Evolutionary conservation across 2,113 vertebrate species (phyloP).

Genomic region (Hucho hucho): DNA sequence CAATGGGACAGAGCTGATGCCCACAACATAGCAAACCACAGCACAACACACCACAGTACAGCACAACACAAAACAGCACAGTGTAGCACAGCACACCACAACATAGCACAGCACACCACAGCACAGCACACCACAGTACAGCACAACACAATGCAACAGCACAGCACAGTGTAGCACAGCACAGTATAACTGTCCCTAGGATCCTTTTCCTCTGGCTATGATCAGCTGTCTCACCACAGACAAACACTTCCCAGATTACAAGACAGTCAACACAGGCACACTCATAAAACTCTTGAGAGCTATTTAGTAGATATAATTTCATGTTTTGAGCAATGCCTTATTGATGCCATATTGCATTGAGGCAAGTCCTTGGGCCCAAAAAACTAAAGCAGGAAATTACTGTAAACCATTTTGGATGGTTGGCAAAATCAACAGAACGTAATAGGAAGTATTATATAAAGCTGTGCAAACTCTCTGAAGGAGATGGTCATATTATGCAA

Average conservation of each 20-base stretch:
- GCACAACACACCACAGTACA: not conserved
- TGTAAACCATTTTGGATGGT: slow-evolving; percentile 64
- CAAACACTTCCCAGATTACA: slow-evolving; percentile 60
- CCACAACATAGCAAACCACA: slow-evolving; percentile 4
- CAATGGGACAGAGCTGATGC: slow-evolving; percentile 28
- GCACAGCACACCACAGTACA: too few relatives aligned
- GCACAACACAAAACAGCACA: not conserved
- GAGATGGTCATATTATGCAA: slow-evolving; percentile 66
- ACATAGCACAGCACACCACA: too few relatives aligned
- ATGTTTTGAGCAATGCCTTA: slow-evolving; percentile 14
- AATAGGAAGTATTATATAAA: slow-evolving; percentile 77
- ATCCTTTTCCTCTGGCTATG: slow-evolving; percentile 56
- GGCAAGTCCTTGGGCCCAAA: slow-evolving; percentile 34
- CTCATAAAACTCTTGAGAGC: slow-evolving; percentile 15
- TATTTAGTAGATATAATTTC: not conserved
- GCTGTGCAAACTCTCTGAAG: slow-evolving; percentile 67
- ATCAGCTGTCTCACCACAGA: slow-evolving; percentile 65
- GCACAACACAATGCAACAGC: too few relatives aligned
- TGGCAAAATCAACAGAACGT: not conserved
- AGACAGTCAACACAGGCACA: not conserved
- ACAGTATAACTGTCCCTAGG: slow-evolving; percentile 37
- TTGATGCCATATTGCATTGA: slow-evolving; percentile 41
- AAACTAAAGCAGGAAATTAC: slow-evolving; percentile 34
- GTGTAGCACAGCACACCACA: not conserved
- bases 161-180: not conserved